Base-by-base conservation (phyloP, 2,888 invertebrate genomes). In the Drosophila neonasuta region DNA sequence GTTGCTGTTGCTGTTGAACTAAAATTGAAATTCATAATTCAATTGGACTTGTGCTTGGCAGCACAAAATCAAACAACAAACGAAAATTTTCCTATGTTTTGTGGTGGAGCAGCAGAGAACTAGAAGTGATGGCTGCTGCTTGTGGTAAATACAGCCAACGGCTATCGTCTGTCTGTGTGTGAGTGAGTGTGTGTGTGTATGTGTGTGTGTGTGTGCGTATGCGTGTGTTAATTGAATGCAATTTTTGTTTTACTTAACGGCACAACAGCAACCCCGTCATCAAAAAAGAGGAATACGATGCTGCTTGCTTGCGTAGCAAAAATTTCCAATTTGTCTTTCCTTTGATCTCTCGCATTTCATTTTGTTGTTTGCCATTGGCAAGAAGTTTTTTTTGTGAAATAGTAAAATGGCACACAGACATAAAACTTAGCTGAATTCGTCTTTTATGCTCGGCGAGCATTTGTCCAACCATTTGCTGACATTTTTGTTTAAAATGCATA, bases 11-110 rank as follows among this genome's bases (percentile, higher is more conserved):
- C 50, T 50, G 66, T 13, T 68, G 79, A 68, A 74, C 69, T 76
- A 76, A 80, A 84, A 84, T 85, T 82, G 79, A 79, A 85, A 85
- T 85, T 86, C 85, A 85, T 84, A 86, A 85, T 85, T 84, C 80
- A 86, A 85, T 85, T 82, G 80, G 75, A 82, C 55, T 73, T 82
- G 74, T 77, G 74, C 71, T 71, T 74, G 68, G 80, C 68, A 70
- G 74, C 59, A 73, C 73, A 80, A 57, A 76, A 63, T 61, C 66
- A 49, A 65, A 68, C 59, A 63, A 72, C 72, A 68, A 77, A 71
- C 59, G 64, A 70, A 70, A 74, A 69, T 74, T 32, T 60, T 50
- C 52, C 44, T 58, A 63, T 54, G 63, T 54, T 56, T 66, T 48
- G 48, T 13, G 17, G 36, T 3, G 32, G 3, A 3, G 32, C 9